Base-by-base conservation (phyloP, 2,113 vertebrate species). In the Tetraodon nigroviridis region DNA sequence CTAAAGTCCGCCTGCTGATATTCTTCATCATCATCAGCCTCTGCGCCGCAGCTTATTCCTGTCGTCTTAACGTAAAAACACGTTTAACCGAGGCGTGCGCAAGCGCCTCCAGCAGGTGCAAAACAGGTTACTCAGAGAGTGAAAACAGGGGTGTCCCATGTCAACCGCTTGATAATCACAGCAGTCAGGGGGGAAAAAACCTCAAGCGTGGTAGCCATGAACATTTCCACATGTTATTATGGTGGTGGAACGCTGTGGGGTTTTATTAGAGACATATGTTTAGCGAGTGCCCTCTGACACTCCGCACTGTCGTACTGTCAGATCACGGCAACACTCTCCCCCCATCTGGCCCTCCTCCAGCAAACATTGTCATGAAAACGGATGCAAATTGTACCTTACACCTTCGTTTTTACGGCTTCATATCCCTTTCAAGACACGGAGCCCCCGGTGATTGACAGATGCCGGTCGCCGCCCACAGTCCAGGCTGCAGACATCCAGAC, bases 401-500 rank as follows among this genome's bases (percentile, higher is more conserved):
- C 5, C 18, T 18, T 2, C 48, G 3, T 7, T 55, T 16, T 32
- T 50, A 47, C 46, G 21, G 42, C 21, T 37, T 5, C 20, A 2
- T 49, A 7, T 70, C 14, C 68, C 55, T 82, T 46, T 84, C 53
- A 66, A 99, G 97, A 99, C 89, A 83, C 78, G n/a, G 96, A 98
- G 77, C 92, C 94, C 4, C 97, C 97, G 0, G 91, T 95, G 77
- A 94, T 98, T 85, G 96, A 99, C 86, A 88, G 90, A 83, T 99
- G 97, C 87, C 89, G 97, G 74, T 97, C 97, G 11, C 97, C 97
- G 4, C 92, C 92, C 54, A 81, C 90, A 0, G 3, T 94, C 53
- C 91, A 93, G 77, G 90, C 91, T 58, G 72, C 88, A 46, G 93
- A 90, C 66, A 76, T 76, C 6, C 86, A 90, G 56, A 87, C 90